These are phyloP conservation scores for Diploscapter pachys DNA, from an alignment of 1,140 invertebrate genomes.

Conservation along the genomic window DNA sequence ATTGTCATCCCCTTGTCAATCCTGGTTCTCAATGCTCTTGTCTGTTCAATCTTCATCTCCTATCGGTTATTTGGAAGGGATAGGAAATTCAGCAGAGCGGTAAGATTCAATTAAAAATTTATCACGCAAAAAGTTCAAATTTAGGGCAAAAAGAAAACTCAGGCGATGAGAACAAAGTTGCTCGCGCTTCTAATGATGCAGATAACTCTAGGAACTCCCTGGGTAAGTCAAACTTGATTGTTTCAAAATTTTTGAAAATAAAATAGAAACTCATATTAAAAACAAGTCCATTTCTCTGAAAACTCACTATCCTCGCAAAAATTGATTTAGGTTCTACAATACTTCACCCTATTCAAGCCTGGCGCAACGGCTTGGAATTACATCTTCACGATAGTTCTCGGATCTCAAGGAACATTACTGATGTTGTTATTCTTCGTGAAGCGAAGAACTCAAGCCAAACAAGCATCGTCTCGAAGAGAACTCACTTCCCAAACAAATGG, in stretches of 20 bases:
- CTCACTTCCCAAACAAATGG: no score
- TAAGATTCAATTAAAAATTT: background rate
- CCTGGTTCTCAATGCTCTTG: slow-evolving; percentile 18
- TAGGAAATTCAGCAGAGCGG: slow-evolving; percentile 5
- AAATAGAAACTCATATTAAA: no score
- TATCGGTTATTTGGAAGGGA: slow-evolving; percentile 22
- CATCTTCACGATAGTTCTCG: slow-evolving; percentile 45
- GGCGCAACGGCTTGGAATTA: slow-evolving; percentile 45
- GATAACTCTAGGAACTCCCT: slow-evolving; percentile 33
- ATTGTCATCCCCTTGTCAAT: slow-evolving; percentile 26
- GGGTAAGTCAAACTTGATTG: slow-evolving; percentile 15
- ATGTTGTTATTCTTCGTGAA: slow-evolving; percentile 38
- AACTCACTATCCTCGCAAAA: no score
- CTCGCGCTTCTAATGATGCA: slow-evolving; percentile 29
- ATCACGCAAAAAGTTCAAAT: slow-evolving; percentile 10
- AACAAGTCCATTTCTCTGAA: background rate
- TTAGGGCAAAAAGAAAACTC: slow-evolving; percentile 13
- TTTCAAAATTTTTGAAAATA: background rate
- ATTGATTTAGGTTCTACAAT: slow-evolving; percentile 40
- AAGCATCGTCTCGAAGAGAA: no score
- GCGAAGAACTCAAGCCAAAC: no score
- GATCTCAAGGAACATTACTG: slow-evolving; percentile 45
- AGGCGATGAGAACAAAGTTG: slow-evolving; percentile 16
- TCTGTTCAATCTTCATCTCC: slow-evolving; percentile 20
- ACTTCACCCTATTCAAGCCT: slow-evolving; percentile 45